A percentile compares a stretch with the other conserved stretches of the same genome.
These are phyloP conservation scores for Drosophila recens DNA, from an alignment of 2,888 invertebrate genomes.

Conservation along the genomic window DNA sequence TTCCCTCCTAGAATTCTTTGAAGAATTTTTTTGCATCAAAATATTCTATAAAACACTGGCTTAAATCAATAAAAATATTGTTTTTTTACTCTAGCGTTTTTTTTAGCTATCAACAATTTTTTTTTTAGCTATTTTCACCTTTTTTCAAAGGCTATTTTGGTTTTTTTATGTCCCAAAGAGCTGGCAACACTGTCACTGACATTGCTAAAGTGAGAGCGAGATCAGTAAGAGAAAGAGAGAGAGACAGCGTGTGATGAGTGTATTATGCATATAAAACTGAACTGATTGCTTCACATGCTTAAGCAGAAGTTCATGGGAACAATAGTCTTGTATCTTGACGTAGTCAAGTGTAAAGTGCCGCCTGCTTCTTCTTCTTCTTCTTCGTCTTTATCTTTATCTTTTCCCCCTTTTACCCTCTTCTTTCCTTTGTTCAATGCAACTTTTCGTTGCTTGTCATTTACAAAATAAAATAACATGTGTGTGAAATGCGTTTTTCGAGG, in stretches of 20 bases:
- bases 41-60: no score
- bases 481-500: constrained; percentile 28
- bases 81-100: no score
- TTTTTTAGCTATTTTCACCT: no score
- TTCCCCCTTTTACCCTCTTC: background rate
- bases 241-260: background rate
- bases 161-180: no score
- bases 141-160: no score
- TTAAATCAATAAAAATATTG: no score
- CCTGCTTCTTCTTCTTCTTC: constrained; percentile 1
- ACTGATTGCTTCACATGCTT: constrained; percentile 53
- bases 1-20: no score
- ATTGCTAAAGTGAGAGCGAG: background rate
- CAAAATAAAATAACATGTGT: constrained; percentile 49
- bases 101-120: no score
- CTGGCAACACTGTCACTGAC: constrained; percentile 47
- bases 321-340: constrained; percentile 52
- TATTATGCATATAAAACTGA: constrained; percentile 60
- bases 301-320: constrained; percentile 72
- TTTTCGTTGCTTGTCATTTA: constrained; percentile 7
- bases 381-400: background rate
- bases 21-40: no score
- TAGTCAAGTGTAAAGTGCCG: constrained; percentile 67
- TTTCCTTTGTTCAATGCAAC: constrained; percentile 23
- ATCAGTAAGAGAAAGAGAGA: background rate